Evolutionary conservation across 2,888 invertebrate genomes (phyloP).

Genomic region (Amphiduros pacificus): DNA sequence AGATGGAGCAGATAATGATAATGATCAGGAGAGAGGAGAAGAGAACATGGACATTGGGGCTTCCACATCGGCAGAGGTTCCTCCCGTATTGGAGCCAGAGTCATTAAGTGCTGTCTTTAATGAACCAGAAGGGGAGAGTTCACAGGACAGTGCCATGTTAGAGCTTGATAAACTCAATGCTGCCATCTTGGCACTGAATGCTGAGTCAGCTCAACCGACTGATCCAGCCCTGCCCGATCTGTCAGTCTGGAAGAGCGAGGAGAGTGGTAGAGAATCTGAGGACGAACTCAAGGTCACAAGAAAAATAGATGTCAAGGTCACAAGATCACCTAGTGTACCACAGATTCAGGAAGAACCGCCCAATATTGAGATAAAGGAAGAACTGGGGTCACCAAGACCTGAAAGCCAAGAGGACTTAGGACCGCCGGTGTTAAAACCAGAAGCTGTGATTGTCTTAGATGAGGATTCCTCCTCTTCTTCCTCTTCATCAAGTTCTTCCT

Average conservation of each 20-base stretch:
- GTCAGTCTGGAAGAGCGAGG: background rate
- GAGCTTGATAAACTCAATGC: slow-evolving; percentile 13
- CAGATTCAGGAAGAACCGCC: too few species aligned
- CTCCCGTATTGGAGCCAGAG: background rate
- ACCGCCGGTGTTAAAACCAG: too few species aligned
- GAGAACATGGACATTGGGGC: background rate
- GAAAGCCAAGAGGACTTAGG: too few species aligned
- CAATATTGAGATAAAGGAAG: too few species aligned
- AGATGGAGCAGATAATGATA: background rate
- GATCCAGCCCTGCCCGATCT: background rate
- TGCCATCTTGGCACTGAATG: slow-evolving; percentile 12
- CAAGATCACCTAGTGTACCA: too few species aligned
- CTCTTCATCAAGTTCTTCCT: too few species aligned
- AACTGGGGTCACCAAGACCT: too few species aligned
- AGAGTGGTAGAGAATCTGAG: slow-evolving; percentile 1
- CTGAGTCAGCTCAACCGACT: background rate
- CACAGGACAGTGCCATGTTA: slow-evolving; percentile 7
- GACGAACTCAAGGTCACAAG: too few species aligned
- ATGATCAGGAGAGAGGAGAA: slow-evolving; percentile 1
- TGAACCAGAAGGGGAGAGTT: background rate
- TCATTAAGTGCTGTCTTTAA: background rate
- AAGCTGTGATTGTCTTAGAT: too few species aligned
- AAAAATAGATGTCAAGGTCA: too few species aligned
- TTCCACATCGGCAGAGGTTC: background rate
- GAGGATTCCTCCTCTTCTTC: too few species aligned